Conservation (phyloP, 2,888 invertebrate genomes). For the Nineta flava region DNA sequence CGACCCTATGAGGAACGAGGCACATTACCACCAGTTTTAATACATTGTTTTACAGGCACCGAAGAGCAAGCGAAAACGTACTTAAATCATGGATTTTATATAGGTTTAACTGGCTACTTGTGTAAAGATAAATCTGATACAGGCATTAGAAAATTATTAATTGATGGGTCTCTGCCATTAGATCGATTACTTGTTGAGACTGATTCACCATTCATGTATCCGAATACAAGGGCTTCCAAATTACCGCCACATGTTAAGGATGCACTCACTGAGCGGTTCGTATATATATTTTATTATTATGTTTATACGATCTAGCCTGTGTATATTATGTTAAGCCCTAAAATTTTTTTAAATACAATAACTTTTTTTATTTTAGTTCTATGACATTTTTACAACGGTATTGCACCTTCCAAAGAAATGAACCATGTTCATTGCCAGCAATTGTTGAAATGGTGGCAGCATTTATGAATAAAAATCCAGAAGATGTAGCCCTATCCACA, state of each 20-base stretch:
- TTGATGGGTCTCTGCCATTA: conserved; percentile 64
- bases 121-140: conserved; percentile 89
- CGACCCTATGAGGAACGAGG: conserved; percentile 27
- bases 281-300: conserved; percentile 19
- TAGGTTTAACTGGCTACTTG: conserved; percentile 71
- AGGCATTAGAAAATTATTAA: conserved; percentile 69
- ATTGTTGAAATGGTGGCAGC: conserved; percentile 91
- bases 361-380: conserved; percentile 36
- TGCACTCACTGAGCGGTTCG: conserved; percentile 65
- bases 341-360: background rate
- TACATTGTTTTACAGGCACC: conserved; percentile 86
- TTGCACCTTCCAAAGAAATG: conserved; percentile 91
- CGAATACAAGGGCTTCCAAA: conserved; percentile 85
- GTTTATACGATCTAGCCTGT: too few relatives aligned
- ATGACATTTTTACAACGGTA: conserved; percentile 72
- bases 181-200: conserved; percentile 80
- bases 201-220: conserved; percentile 93
- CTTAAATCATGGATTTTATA: conserved; percentile 69
- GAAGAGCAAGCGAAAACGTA: conserved; percentile 70
- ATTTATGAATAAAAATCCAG: conserved; percentile 70
- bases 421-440: conserved; percentile 85
- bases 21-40: conserved; percentile 60
- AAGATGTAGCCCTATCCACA: conserved; percentile 79
- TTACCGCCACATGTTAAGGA: conserved; percentile 76
- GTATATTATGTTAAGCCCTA: background rate